Evolutionary conservation across 2,113 vertebrate genomes (phyloP), one percentile per base, ranked within the genome.

Genomic region (Ammodytes marinus): DNA sequence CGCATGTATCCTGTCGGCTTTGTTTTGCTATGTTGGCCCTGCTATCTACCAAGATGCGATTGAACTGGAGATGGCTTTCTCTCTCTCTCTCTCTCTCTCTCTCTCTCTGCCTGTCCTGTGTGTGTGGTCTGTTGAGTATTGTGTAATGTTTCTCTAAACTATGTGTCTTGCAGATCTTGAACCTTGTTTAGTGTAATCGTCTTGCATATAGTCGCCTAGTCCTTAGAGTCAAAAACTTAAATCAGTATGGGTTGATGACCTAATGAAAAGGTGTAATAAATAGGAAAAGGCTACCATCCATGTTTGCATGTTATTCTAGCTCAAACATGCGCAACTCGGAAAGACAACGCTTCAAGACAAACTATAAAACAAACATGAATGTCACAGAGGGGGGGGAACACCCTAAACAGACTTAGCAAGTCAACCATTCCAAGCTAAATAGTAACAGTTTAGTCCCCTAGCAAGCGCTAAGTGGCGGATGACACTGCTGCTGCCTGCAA

Each of bases 381-480:
- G 40, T 74, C 66, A 54, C 57, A 12, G 78, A 61, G 64, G 68
- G 76, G 70, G 69, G 60, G 64, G 79, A 2, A 2, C 27, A 27
- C 27, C 77, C 84, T 69, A 79, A 92, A 84, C 83, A 89, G 86
- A 89, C 78, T 73, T n/a, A 74, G 67, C 64, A 61, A 85, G 67
- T 69, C 63, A 15, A 10, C 70, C 46, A 50, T 76, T 88, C 70
- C 80, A 82, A 85, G 80, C 74, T 76, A 87, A 86, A 86, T 86
- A 84, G 84, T 83, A 85, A 59, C 61, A 79, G 82, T 74, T 80
- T 70, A 85, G 80, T 77, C 57, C 57, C 27, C 68, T 27, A 15
- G 80, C 59, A 85, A 83, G 72, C 59, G 2, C 79, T 35, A 74
- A 82, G 84, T 76, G 87, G 84, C 68, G 80, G 80, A 84, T 90